Evolutionary conservation across 2,113 vertebrate species (phyloP).

Genomic region (Syngnathus scovelli): DNA sequence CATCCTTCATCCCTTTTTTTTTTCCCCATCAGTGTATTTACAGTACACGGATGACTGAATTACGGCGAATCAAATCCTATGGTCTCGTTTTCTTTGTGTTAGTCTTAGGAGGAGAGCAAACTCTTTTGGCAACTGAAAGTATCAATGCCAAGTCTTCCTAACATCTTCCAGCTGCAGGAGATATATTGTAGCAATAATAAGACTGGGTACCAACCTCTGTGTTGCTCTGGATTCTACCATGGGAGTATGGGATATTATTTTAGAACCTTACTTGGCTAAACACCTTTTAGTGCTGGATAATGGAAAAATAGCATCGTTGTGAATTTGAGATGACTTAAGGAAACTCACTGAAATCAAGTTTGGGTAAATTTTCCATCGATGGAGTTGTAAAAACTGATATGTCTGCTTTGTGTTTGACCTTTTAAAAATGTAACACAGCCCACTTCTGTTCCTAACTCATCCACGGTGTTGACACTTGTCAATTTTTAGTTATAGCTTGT

Average conservation of each 20-base stretch:
- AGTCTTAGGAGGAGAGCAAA: conserved; percentile 52
- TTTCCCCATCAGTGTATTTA: conserved; percentile 53
- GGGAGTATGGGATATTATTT: conserved; percentile 22
- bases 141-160: conserved; percentile 38
- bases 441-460: background rate
- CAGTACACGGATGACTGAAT: conserved; percentile 58
- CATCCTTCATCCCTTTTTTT: conserved; percentile 42
- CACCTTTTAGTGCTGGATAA: conserved; percentile 2
- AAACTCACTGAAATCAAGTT: conserved; percentile 7
- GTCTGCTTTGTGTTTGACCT: background rate
- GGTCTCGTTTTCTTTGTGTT: conserved; percentile 33
- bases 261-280: background rate
- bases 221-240: conserved; percentile 32
- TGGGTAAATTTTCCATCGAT: background rate
- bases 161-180: conserved; percentile 52
- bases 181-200: conserved; percentile 29
- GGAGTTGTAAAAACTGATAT: too few species aligned
- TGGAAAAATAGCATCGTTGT: background rate
- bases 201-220: conserved; percentile 30
- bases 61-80: conserved; percentile 44
- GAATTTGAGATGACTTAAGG: background rate
- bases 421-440: background rate
- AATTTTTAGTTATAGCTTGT: background rate
- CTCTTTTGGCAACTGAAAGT: conserved; percentile 50
- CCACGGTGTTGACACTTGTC: background rate